A percentile compares a stretch with the other conserved stretches of the same genome.
phyloP scores from a whole-genome alignment of 2,797 vertebrate genomes.

The Oceanodroma leucorhoa region DNA sequence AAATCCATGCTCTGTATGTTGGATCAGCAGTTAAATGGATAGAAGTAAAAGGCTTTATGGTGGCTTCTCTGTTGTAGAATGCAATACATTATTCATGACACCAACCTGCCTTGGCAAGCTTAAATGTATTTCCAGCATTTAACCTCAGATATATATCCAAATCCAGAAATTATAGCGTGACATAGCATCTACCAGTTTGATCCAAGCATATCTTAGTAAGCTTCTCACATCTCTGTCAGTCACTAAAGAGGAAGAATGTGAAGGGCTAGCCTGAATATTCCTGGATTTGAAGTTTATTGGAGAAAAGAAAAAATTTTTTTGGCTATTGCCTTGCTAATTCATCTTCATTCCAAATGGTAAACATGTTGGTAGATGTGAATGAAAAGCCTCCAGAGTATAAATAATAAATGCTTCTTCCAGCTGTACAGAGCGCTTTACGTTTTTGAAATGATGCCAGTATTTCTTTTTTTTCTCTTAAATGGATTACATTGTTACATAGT shows the following conservation, averaged over 20 bases:
- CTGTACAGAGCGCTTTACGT: background rate
- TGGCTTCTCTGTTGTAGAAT: background rate
- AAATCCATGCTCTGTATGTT: background rate
- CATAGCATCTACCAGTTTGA: background rate
- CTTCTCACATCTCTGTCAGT: background rate
- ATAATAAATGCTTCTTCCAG: constrained; percentile 45
- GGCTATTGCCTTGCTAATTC: background rate
- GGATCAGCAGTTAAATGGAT: background rate
- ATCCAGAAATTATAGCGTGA: background rate
- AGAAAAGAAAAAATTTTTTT: background rate
- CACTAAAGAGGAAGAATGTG: background rate
- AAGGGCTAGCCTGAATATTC: background rate
- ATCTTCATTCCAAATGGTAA: constrained; percentile 23
- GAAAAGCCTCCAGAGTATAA: background rate
- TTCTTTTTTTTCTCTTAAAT: background rate
- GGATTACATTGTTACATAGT: background rate
- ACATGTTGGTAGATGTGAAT: constrained; percentile 15
- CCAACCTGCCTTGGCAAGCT: background rate
- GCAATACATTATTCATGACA: background rate
- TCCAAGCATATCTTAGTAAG: background rate
- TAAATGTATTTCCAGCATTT: background rate
- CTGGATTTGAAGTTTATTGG: background rate
- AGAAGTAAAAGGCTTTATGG: background rate
- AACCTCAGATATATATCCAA: background rate
- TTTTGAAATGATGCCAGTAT: background rate